A percentile compares a stretch with the other conserved stretches of the same genome.
phyloP scores from a whole-genome alignment of 1,140 invertebrate species.

The Diorhabda elongata region DNA sequence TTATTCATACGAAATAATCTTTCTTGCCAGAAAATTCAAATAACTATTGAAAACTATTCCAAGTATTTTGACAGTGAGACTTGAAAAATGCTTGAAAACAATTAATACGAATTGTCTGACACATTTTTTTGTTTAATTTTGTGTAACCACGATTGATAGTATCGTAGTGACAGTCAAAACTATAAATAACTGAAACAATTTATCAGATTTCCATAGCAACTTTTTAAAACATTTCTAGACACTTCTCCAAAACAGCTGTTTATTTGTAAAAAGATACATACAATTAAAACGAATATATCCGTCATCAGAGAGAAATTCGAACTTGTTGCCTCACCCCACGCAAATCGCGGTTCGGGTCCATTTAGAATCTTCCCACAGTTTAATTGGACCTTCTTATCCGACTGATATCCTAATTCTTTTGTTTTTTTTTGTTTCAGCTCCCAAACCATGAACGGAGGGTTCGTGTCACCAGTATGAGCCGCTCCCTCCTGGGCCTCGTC shows the following conservation, averaged over 20 bases:
- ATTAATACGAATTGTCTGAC: too few relatives aligned
- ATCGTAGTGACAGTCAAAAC: too few relatives aligned
- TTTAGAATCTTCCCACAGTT: conserved; percentile 24
- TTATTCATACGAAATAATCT: too few relatives aligned
- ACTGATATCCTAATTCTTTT: conserved; percentile 25
- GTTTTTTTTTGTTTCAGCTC: conserved; percentile 51
- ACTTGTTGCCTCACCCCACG: conserved; percentile 8
- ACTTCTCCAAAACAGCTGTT: not conserved
- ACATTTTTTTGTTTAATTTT: too few relatives aligned
- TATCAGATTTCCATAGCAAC: not conserved
- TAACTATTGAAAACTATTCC: too few relatives aligned
- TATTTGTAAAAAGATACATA: not conserved
- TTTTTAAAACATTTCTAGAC: not conserved
- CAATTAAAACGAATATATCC: not conserved
- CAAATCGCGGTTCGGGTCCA: conserved; percentile 5
- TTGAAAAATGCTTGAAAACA: too few relatives aligned
- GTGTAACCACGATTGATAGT: too few relatives aligned
- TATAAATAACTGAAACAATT: too few relatives aligned
- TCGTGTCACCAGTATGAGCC: conserved; percentile 59
- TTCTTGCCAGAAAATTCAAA: too few relatives aligned
- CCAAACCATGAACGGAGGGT: conserved; percentile 57
- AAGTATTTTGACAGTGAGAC: too few relatives aligned
- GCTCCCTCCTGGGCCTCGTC: conserved; percentile 18
- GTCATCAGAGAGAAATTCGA: not conserved
- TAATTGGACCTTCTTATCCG: conserved; percentile 24